Evolutionary conservation across 2,797 vertebrate species (phyloP).

Genomic region (Graptemys geographica): DNA sequence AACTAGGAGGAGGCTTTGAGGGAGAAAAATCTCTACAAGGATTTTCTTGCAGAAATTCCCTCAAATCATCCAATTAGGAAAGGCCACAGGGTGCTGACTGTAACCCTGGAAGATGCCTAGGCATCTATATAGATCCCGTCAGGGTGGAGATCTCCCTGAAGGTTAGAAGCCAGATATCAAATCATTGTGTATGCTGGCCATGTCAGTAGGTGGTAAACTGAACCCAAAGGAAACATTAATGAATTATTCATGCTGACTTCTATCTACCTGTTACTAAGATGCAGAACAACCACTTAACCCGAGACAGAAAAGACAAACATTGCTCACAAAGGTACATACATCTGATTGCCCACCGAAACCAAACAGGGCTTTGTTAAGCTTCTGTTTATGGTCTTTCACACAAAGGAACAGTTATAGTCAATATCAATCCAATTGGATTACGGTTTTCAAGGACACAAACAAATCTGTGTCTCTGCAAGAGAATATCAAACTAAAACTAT

Average conservation of each 20-base stretch:
- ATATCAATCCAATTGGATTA: neutral
- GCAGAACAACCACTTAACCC: constrained; percentile 27
- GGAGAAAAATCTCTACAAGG: neutral
- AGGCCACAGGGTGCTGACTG: too few relatives aligned
- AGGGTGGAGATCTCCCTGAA: neutral
- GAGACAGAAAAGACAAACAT: neutral
- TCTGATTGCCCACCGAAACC: neutral
- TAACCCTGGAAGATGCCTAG: neutral
- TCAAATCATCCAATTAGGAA: neutral
- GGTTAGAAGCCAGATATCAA: neutral
- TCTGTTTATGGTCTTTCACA: neutral
- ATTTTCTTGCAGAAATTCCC: neutral
- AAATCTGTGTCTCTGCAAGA: neutral
- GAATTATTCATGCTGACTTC: constrained; percentile 50
- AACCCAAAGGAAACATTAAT: constrained; percentile 42
- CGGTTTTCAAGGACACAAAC: neutral
- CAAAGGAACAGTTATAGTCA: neutral
- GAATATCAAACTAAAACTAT: neutral
- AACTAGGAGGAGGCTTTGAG: neutral
- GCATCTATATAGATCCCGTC: neutral
- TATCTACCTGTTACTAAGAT: constrained; percentile 27
- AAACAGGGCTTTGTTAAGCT: neutral
- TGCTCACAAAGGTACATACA: neutral
- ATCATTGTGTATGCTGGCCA: neutral
- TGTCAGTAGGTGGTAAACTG: constrained; percentile 29